These are phyloP conservation scores for Anagyrus pseudococci DNA, from an alignment of 2,888 invertebrate species.

Conservation along the genomic window DNA sequence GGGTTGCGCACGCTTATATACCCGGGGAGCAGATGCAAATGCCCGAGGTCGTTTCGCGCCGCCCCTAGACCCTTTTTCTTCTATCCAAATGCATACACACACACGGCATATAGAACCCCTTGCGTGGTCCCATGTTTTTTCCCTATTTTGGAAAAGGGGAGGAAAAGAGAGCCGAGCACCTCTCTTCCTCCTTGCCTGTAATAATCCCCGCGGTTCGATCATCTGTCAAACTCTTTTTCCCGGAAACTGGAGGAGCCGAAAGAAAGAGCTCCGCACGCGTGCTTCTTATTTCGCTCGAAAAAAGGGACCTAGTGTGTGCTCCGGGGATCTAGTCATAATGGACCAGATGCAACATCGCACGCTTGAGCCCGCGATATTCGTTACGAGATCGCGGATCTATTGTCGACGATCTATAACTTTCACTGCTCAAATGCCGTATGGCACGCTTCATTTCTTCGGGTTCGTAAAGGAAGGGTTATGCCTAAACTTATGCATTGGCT, in stretches of 20 bases:
- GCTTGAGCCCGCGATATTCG: too few relatives aligned
- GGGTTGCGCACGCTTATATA: constrained; percentile 2
- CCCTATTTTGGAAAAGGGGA: constrained; percentile 4
- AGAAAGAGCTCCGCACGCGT: neutral
- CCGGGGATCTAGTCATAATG: too few relatives aligned
- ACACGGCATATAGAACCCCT: neutral
- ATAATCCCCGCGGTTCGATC: constrained; percentile 6
- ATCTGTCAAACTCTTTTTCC: constrained; percentile 35
- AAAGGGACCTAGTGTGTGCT: constrained; percentile 35
- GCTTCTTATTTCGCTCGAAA: constrained; percentile 16
- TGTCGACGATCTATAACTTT: too few relatives aligned
- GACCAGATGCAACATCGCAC: constrained; percentile 32
- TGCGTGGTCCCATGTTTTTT: too few relatives aligned
- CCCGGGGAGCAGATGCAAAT: constrained; percentile 30
- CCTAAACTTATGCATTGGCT: too few relatives aligned
- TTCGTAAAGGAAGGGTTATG: too few relatives aligned
- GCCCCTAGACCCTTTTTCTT: neutral
- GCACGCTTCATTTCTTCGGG: too few relatives aligned
- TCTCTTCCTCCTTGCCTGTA: neutral
- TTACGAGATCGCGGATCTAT: too few relatives aligned
- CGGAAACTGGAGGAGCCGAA: constrained; percentile 19
- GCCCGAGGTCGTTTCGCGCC: neutral
- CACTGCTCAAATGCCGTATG: too few relatives aligned
- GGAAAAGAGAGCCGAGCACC: constrained; percentile 9
- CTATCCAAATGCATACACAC: neutral